phyloP scores from a whole-genome alignment of 2,797 vertebrate genomes.

The Syncerus caffer region DNA sequence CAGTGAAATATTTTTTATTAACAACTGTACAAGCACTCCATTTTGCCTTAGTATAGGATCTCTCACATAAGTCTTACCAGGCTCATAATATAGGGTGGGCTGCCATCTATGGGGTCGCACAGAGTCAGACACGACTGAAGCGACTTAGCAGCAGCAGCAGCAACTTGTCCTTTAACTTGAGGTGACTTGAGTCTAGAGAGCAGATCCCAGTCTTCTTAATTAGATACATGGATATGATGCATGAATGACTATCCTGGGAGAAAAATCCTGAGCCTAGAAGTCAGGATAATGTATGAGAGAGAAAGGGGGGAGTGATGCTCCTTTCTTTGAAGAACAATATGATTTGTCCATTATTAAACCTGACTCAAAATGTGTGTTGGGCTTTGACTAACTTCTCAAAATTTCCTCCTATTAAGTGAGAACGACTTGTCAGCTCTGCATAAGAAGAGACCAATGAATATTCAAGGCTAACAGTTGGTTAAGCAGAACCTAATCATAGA shows the following conservation, averaged over 20 bases:
- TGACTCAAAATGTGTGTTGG: neutral
- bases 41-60: fast-evolving
- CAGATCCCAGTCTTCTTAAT: neutral
- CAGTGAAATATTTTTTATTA: neutral
- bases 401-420: neutral
- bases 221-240: neutral
- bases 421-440: neutral
- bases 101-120: no score
- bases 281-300: neutral
- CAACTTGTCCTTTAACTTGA: neutral
- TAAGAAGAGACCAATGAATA: neutral
- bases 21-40: neutral
- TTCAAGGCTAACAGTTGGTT: neutral
- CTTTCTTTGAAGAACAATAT: neutral
- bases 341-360: neutral
- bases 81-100: neutral
- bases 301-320: fast-evolving
- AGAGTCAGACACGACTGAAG: no score
- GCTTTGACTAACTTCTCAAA: neutral
- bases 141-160: no score
- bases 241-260: neutral
- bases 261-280: neutral
- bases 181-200: neutral
- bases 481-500: neutral
- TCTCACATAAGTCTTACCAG: neutral